phyloP scores from a whole-genome alignment of 1,140 invertebrate genomes.

The Eumaeus atala region DNA sequence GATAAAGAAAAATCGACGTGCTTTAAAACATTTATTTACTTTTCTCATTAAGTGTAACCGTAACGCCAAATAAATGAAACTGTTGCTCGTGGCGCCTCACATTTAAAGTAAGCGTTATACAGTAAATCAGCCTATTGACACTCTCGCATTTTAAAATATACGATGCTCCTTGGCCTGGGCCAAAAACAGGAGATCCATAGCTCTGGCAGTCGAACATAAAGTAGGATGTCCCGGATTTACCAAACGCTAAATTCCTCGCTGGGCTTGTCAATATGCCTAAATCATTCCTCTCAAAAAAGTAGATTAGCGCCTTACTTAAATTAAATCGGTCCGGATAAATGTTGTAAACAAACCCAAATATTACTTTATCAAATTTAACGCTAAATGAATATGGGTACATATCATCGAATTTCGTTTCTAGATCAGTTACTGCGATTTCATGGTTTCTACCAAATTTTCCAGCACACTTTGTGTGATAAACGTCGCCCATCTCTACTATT shows the following conservation, averaged over 20 bases:
- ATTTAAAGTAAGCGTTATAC: conserved; percentile 73
- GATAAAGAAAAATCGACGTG: not conserved
- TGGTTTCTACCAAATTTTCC: conserved; percentile 59
- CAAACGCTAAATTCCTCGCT: conserved; percentile 75
- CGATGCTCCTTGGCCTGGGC: conserved; percentile 72
- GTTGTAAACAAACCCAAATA: conserved; percentile 76
- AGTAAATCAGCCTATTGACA: conserved; percentile 76
- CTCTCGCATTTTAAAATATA: conserved; percentile 77
- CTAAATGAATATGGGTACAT: conserved; percentile 75
- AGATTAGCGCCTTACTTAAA: conserved; percentile 75
- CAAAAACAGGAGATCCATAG: conserved; percentile 75
- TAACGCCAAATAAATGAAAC: conserved; percentile 54
- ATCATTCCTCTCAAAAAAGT: conserved; percentile 75
- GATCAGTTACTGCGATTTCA: conserved; percentile 67
- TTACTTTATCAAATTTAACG: conserved; percentile 73
- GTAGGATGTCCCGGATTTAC: conserved; percentile 73
- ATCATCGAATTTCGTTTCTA: conserved; percentile 74
- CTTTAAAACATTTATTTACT: conserved; percentile 39
- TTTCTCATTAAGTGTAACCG: conserved; percentile 40
- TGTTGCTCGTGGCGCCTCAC: conserved; percentile 56
- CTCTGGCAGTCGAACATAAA: conserved; percentile 79
- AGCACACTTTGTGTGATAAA: conserved; percentile 65
- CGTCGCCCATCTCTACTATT: conserved; percentile 73
- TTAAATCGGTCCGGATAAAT: conserved; percentile 75
- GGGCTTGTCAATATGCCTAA: conserved; percentile 73